A percentile compares a stretch with the other conserved stretches of the same genome.
These are phyloP conservation scores for Patella pellucida DNA, from an alignment of 2,888 invertebrate species.

Conservation along the genomic window DNA sequence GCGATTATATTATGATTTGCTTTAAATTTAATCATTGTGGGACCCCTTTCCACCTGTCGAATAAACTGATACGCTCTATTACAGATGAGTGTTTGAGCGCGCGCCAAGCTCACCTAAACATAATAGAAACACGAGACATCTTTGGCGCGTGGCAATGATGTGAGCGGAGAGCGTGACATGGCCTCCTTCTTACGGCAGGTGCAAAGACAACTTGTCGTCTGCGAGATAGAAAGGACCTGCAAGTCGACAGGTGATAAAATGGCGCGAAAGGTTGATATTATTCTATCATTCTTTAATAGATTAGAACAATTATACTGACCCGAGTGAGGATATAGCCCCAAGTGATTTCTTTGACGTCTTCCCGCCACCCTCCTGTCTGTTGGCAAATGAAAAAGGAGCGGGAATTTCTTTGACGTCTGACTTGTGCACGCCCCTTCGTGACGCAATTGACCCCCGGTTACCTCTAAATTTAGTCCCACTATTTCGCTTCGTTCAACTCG, in stretches of 20 bases:
- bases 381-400: background rate
- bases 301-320: conserved; percentile 9
- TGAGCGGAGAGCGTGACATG: conserved; percentile 1
- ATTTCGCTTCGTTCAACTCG: too few species aligned
- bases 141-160: conserved; percentile 12
- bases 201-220: conserved; percentile 9
- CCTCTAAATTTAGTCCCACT: too few species aligned
- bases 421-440: too few species aligned
- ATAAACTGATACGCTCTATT: conserved; percentile 8
- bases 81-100: conserved; percentile 8
- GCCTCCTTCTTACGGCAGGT: conserved; percentile 2
- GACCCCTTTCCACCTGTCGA: conserved; percentile 5
- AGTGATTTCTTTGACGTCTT: conserved; percentile 8
- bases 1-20: conserved; percentile 10
- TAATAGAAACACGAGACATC: conserved; percentile 11
- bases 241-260: conserved; percentile 11
- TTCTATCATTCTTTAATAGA: conserved; percentile 10
- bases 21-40: conserved; percentile 9
- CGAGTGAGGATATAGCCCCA: background rate
- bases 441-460: too few species aligned
- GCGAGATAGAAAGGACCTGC: conserved; percentile 7
- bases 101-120: background rate
- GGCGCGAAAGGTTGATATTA: conserved; percentile 9
- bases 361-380: background rate
- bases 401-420: conserved; percentile 6